Conservation (phyloP, 1,140 invertebrate species). For the Melitaea cinxia region DNA sequence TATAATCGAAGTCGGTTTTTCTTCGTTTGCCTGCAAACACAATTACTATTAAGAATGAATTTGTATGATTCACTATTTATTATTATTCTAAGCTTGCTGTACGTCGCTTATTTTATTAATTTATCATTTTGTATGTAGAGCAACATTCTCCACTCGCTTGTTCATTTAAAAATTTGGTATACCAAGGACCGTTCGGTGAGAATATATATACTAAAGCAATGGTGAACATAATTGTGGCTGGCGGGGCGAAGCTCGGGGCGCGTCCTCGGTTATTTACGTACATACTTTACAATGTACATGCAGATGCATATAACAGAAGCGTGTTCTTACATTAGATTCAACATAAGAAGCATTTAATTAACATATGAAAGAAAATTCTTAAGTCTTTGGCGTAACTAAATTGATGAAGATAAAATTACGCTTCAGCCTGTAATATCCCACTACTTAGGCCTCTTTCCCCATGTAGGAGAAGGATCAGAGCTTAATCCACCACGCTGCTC, state of each 20-base stretch:
- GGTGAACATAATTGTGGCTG: conserved; percentile 30
- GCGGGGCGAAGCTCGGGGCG: conserved; percentile 22
- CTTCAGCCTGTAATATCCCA: too few species aligned
- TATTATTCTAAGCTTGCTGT: conserved; percentile 57
- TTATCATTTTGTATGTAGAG: conserved; percentile 70
- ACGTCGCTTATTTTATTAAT: conserved; percentile 72
- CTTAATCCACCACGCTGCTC: too few species aligned
- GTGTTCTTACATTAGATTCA: conserved; percentile 10
- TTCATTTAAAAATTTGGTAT: conserved; percentile 5
- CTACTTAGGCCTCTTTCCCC: too few species aligned
- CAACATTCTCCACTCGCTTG: neutral
- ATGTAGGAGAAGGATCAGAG: too few species aligned
- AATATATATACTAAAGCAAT: conserved; percentile 15
- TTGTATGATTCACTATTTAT: too few species aligned
- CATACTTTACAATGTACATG: conserved; percentile 21
- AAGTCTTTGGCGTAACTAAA: too few species aligned
- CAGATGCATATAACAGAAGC: conserved; percentile 12
- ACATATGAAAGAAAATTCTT: too few species aligned
- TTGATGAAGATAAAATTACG: too few species aligned
- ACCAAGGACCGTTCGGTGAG: neutral
- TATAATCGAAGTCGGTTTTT: too few species aligned
- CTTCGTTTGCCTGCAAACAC: too few species aligned
- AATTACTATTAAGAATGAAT: too few species aligned
- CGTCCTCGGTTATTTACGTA: conserved; percentile 25
- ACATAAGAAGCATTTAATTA: neutral